Conservation (phyloP, 2,797 vertebrate genomes). For the Mormyrops boulengeri region DNA sequence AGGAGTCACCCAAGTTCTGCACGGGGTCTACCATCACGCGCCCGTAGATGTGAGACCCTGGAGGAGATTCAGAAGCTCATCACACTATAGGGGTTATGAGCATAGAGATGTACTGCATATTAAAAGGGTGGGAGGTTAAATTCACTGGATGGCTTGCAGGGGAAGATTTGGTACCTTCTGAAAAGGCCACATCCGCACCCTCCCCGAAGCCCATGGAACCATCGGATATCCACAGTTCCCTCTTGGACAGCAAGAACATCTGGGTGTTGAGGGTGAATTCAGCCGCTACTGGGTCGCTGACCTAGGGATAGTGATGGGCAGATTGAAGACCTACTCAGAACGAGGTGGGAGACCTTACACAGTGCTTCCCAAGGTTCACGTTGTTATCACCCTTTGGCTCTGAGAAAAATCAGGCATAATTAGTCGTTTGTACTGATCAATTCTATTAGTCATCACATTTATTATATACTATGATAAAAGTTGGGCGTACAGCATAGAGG, state of each 20-base stretch:
- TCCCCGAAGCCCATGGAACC: conserved; percentile 78
- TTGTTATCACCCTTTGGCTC: background rate
- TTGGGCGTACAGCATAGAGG: background rate
- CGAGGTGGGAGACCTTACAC: background rate
- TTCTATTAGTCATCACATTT: background rate
- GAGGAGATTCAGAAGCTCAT: background rate
- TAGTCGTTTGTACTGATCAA: background rate
- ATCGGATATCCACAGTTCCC: conserved; percentile 74
- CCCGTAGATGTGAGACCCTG: conserved; percentile 64
- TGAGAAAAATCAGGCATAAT: background rate
- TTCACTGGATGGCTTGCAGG: background rate
- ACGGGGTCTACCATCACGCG: conserved; percentile 71
- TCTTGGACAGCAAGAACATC: conserved; percentile 76
- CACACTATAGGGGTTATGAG: background rate
- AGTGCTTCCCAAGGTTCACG: background rate
- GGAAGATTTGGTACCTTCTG: conserved; percentile 58
- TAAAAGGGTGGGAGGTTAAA: background rate
- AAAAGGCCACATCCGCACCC: conserved; percentile 67
- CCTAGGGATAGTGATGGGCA: conserved; percentile 43
- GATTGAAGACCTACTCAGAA: background rate
- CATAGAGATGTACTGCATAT: background rate
- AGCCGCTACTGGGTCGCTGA: conserved; percentile 74
- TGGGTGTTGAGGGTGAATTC: conserved; percentile 80
- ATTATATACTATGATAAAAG: background rate
- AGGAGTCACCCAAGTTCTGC: conserved; percentile 72